phyloP scores from a whole-genome alignment of 2,888 invertebrate species.

The Brachypalpus laphriformis region DNA sequence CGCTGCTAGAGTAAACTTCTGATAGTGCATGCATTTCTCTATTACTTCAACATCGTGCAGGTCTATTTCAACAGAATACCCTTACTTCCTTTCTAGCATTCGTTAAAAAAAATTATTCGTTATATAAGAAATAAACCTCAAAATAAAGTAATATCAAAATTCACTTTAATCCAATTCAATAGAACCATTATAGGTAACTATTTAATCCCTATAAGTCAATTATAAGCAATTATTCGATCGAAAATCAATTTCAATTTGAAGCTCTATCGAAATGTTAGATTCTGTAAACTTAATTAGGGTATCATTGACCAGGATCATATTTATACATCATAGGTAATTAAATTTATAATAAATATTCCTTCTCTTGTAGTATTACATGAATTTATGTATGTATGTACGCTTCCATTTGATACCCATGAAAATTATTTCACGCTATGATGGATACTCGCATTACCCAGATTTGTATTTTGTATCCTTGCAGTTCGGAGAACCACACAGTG shows the following conservation, averaged over 20 bases:
- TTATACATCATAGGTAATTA: not conserved
- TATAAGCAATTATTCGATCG: too few species aligned
- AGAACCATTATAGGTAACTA: not conserved
- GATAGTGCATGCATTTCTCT: too few species aligned
- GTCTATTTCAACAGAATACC: too few species aligned
- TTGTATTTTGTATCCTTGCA: constrained; percentile 40
- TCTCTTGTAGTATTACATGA: not conserved
- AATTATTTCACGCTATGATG: not conserved
- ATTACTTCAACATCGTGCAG: too few species aligned
- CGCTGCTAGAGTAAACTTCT: too few species aligned
- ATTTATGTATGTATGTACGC: not conserved
- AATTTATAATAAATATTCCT: not conserved
- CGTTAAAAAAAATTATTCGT: too few species aligned
- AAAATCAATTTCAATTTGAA: not conserved
- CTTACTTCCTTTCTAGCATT: too few species aligned
- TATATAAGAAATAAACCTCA: too few species aligned
- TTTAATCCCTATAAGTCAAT: not conserved
- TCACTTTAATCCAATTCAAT: not conserved
- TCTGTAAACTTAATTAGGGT: constrained; percentile 43
- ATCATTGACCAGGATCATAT: constrained; percentile 13
- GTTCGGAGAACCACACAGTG: not conserved
- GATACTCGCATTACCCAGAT: not conserved
- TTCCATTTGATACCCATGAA: not conserved
- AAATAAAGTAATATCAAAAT: too few species aligned
- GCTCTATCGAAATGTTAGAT: constrained; percentile 6